Percentiles rank a stretch among this genome's conserved stretches.
phyloP scores from a whole-genome alignment of 2,113 vertebrate genomes.

The Todiramphus chloris region DNA sequence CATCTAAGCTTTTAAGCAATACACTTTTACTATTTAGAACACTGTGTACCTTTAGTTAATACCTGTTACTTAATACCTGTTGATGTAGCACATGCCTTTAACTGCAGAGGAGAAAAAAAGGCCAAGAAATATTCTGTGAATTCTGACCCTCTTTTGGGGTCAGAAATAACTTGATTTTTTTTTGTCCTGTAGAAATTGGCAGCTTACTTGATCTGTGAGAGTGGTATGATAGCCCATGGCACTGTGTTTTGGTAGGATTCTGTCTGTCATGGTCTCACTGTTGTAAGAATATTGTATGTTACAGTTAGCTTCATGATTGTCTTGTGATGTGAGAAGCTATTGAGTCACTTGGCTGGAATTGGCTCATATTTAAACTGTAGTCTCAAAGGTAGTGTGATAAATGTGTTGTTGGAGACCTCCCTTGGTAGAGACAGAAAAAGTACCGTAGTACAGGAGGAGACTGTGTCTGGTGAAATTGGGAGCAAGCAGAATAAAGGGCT shows the following conservation, averaged over 20 bases:
- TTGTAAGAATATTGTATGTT: neutral
- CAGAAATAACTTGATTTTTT: neutral
- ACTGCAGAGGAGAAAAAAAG: neutral
- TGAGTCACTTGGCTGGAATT: neutral
- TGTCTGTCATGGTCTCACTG: neutral
- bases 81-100: neutral
- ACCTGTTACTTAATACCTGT: neutral
- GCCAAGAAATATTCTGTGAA: neutral
- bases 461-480: neutral
- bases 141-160: neutral
- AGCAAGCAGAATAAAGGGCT: neutral
- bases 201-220: neutral
- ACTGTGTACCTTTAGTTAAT: neutral
- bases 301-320: neutral
- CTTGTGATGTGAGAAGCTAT: neutral
- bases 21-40: neutral
- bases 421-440: neutral
- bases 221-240: neutral
- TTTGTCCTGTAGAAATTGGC: neutral
- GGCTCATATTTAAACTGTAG: neutral
- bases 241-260: neutral
- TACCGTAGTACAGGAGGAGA: neutral
- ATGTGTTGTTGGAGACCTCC: neutral
- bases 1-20: neutral
- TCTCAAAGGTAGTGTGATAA: neutral